A percentile compares a stretch with the other conserved stretches of the same genome.
Evolutionary conservation across 1,140 invertebrate genomes (phyloP).

Genomic region (Aphaenogaster floridana): DNA sequence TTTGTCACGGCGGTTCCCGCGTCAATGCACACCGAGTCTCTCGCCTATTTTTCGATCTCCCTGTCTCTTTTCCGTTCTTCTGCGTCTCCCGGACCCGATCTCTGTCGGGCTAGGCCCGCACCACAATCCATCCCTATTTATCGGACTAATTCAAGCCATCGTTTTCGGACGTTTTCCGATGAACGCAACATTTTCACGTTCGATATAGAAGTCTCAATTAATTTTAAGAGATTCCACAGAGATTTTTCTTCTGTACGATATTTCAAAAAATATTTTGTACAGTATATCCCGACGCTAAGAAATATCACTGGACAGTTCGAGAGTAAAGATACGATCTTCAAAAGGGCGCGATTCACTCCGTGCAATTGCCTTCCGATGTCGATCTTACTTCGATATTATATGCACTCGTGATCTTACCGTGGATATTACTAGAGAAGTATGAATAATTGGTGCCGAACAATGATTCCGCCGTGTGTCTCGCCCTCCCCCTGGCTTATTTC

Average conservation of each 20-base stretch:
- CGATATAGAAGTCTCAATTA: neutral
- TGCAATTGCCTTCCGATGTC: neutral
- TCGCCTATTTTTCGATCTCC: constrained; percentile 78
- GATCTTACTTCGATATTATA: constrained; percentile 5
- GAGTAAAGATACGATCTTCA: neutral
- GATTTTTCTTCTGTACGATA: neutral
- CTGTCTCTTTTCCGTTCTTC: constrained; percentile 64
- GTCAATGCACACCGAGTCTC: constrained; percentile 85
- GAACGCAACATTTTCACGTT: neutral
- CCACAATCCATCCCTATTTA: constrained; percentile 59
- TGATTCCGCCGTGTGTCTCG: constrained; percentile 57
- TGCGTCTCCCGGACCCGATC: neutral
- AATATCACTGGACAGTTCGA: neutral
- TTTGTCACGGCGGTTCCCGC: constrained; percentile 86
- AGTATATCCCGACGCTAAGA: neutral
- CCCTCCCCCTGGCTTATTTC: constrained; percentile 65
- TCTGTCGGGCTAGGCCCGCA: constrained; percentile 3
- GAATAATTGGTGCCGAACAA: constrained; percentile 76
- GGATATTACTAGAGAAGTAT: constrained; percentile 50
- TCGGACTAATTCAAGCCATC: constrained; percentile 72
- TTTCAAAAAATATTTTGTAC: neutral
- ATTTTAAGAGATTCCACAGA: neutral
- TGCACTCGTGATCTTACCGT: neutral
- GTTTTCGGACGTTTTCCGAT: constrained; percentile 1
- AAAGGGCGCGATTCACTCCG: neutral